Evolutionary conservation across 2,797 vertebrate genomes (phyloP).

Genomic region (Poecilia velifera): DNA sequence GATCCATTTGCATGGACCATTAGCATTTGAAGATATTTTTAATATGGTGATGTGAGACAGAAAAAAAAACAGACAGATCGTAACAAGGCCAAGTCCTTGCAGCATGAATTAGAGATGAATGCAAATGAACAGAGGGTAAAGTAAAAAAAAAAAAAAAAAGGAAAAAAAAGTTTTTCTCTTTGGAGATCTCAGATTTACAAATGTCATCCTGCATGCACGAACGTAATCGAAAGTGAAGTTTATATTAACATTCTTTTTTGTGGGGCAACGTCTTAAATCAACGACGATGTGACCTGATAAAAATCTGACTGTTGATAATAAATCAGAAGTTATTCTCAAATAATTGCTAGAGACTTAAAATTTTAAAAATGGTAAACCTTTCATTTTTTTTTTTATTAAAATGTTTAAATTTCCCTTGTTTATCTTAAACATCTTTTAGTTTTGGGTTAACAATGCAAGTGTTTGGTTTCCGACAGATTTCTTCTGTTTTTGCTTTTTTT

Average conservation of each 20-base stretch:
- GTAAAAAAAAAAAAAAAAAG: neutral
- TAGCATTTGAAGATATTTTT: constrained; percentile 77
- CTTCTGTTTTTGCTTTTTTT: neutral
- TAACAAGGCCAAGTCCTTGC: constrained; percentile 25
- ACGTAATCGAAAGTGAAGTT: neutral
- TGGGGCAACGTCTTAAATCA: neutral
- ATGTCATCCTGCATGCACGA: neutral
- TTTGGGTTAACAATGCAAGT: neutral
- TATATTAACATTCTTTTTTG: neutral
- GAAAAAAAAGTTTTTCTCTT: constrained; percentile 19
- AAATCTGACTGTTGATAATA: neutral
- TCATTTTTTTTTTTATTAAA: neutral
- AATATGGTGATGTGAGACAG: constrained; percentile 55
- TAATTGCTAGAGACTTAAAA: neutral
- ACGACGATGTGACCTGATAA: neutral
- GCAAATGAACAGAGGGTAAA: constrained; percentile 30
- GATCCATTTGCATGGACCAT: constrained; percentile 75
- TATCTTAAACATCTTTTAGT: neutral
- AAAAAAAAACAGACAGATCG: constrained; percentile 40
- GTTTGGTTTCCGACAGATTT: neutral
- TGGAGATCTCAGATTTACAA: neutral
- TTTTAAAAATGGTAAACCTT: neutral
- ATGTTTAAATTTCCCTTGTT: neutral
- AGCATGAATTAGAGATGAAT: constrained; percentile 38
- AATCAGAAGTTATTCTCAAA: neutral